Percentiles rank a stretch among this genome's conserved stretches.
Evolutionary conservation across 2,113 vertebrate genomes (phyloP).

Genomic region (Antigone vipio): DNA sequence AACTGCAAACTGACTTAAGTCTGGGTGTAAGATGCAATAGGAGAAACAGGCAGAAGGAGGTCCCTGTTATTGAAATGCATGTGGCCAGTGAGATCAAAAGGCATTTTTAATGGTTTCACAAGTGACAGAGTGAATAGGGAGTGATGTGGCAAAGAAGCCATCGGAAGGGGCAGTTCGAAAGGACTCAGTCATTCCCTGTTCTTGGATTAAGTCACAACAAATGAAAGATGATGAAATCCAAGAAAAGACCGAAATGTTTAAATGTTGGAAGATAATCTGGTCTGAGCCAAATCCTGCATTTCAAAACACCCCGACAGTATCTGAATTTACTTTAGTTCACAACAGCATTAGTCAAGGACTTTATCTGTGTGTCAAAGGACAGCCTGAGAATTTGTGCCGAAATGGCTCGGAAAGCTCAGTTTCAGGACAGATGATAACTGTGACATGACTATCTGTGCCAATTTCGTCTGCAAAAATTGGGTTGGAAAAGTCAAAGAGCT

Average conservation of each 20-base stretch:
- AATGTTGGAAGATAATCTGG: conserved; percentile 32
- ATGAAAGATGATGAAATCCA: conserved; percentile 9
- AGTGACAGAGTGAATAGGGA: conserved; percentile 41
- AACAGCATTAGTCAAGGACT: neutral
- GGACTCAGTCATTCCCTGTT: neutral
- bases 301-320: conserved; percentile 8
- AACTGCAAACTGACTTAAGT: neutral
- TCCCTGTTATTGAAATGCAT: neutral
- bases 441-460: neutral
- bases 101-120: neutral
- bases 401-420: neutral
- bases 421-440: neutral
- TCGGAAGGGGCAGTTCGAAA: neutral
- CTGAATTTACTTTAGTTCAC: neutral
- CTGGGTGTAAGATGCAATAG: neutral
- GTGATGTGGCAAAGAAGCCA: neutral
- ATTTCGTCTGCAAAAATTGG: neutral
- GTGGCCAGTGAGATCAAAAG: conserved; percentile 34
- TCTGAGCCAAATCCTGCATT: conserved; percentile 45
- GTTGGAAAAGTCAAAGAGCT: neutral
- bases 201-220: conserved; percentile 48
- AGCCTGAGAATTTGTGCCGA: neutral
- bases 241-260: conserved; percentile 3
- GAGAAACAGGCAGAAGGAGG: neutral
- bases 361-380: conserved; percentile 12